These are phyloP conservation scores for Ophiodon elongatus DNA, from an alignment of 2,113 vertebrate species.

Conservation along the genomic window DNA sequence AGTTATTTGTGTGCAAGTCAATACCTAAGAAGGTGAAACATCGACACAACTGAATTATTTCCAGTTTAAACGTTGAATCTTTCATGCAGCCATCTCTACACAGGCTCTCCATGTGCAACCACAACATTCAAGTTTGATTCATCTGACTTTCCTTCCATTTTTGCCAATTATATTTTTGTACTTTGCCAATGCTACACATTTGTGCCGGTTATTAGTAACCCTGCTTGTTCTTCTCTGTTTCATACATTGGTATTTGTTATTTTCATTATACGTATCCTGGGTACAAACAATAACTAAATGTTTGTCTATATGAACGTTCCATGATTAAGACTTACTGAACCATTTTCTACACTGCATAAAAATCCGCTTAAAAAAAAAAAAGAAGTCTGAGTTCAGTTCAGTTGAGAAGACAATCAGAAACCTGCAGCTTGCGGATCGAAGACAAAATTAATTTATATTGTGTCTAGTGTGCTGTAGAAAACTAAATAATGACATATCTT, in stretches of 20 bases:
- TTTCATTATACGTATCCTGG: neutral
- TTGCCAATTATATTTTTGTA: neutral
- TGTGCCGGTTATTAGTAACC: neutral
- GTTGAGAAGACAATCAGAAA: neutral
- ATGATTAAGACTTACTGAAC: neutral
- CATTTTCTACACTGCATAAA: neutral
- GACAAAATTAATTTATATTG: neutral
- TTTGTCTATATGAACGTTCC: neutral
- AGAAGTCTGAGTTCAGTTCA: neutral
- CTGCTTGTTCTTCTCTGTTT: neutral
- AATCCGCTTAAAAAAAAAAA: neutral
- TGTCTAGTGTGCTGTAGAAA: neutral
- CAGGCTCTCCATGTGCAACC: neutral
- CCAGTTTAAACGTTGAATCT: neutral
- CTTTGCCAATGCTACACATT: neutral
- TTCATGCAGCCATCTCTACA: neutral
- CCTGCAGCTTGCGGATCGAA: neutral
- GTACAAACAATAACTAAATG: neutral
- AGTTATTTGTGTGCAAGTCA: neutral
- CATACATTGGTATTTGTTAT: neutral
- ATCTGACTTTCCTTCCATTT: neutral
- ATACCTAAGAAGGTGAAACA: neutral
- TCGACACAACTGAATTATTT: neutral
- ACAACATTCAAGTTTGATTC: neutral
- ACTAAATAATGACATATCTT: neutral